Evolutionary conservation across 2,113 vertebrate species (phyloP), one percentile per base, ranked within the genome.

Genomic region (Cebus imitator): DNA sequence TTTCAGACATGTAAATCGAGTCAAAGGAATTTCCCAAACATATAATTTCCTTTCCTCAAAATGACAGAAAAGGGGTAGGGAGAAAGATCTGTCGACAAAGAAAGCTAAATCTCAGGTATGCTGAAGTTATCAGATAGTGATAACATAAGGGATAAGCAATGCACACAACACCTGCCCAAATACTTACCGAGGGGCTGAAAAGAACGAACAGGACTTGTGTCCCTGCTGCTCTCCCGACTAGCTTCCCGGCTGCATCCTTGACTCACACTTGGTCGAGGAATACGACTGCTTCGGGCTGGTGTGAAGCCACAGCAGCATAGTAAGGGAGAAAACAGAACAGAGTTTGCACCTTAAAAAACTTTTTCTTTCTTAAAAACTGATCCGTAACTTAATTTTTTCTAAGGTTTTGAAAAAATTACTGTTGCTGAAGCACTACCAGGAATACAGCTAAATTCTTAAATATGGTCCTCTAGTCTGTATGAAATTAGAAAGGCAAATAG

Each of bases 211-310:
- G 99, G 99, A 98, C 99, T 99, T 61, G 99, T 99, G 98, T 99
- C 99, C 98, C 99, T 99, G 99, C 99, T 99, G 98, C 99, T 99
- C 98, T 99, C 99, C 82, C 99, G 99, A 98, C 99, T 99, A 98
- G 99, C 99, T 98, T 99, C 99, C 98, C 99, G 99, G 99, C 99
- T 99, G 99, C 99, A 99, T 93, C 99, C 99, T 99, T 99, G 99
- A 99, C 99, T 99, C 99, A 99, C 99, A 98, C 99, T 99, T 98
- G 99, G 99, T 86, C 99, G 99, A 97, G 99, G 99, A 98, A 99
- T 99, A 97, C 99, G 99, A 98, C 99, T 99, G 98, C 99, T 99
- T 98, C 99, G 99, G 30, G 99, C 99, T 99, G 99, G 98, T 94
- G 98, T 96, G 98, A 97, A 80, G 97, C 95, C 98, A 97, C 73